Conservation (phyloP, 2,113 vertebrate genomes). For the Cebus imitator region DNA sequence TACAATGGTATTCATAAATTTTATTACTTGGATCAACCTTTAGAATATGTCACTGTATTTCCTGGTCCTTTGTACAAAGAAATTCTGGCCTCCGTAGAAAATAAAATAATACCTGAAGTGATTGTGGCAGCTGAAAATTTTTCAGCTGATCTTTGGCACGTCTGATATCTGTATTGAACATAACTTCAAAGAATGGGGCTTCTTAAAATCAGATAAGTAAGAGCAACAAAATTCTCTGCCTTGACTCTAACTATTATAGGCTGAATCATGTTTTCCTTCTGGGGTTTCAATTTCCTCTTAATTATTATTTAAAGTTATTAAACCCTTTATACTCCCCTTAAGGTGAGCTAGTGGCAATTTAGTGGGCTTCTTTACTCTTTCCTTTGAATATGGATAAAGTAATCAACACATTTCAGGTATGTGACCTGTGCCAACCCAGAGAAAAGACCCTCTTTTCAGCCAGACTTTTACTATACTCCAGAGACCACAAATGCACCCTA, state of each 20-base stretch:
- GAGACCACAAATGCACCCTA: too few species aligned
- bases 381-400: background rate
- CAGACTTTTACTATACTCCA: background rate
- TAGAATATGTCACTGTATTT: background rate
- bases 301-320: background rate
- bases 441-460: background rate
- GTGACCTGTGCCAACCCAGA: background rate
- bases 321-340: background rate
- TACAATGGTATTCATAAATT: background rate
- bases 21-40: background rate
- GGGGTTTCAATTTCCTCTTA: background rate
- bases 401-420: background rate
- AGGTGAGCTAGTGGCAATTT: accelerated
- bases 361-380: background rate
- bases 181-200: background rate
- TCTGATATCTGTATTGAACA: background rate
- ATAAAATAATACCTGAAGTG: background rate
- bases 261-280: background rate
- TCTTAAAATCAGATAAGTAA: background rate
- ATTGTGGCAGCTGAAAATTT: too few species aligned
- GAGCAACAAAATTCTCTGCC: background rate
- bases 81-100: background rate
- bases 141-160: too few species aligned
- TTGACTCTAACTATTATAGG: background rate
- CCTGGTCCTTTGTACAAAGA: background rate